A percentile compares a stretch with the other conserved stretches of the same genome.
Evolutionary conservation across 2,797 vertebrate species (phyloP).

Genomic region (Eospalax fontanierii): DNA sequence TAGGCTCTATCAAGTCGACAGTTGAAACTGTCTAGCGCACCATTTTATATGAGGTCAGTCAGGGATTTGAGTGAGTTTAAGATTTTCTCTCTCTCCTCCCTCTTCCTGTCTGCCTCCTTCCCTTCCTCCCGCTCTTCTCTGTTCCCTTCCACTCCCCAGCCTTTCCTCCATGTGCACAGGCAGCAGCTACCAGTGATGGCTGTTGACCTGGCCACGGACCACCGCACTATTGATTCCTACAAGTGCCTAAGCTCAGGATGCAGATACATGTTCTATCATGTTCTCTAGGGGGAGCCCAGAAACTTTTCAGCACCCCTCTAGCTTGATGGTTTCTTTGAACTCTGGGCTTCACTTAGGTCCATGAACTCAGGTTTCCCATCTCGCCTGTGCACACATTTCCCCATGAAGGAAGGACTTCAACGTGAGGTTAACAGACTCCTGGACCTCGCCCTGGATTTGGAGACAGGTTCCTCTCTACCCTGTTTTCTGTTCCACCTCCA

Average conservation of each 20-base stretch:
- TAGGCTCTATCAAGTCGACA: neutral
- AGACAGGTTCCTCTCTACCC: neutral
- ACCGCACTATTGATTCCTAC: neutral
- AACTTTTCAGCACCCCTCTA: neutral
- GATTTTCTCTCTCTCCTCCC: too few relatives aligned
- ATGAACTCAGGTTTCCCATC: neutral
- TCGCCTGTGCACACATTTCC: fast-evolving
- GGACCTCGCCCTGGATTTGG: too few relatives aligned
- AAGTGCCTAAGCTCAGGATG: neutral
- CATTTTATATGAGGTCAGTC: neutral
- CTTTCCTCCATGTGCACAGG: neutral
- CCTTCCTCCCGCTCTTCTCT: too few relatives aligned
- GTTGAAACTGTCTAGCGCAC: neutral
- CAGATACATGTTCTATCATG: neutral
- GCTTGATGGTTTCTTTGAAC: neutral
- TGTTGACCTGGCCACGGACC: neutral
- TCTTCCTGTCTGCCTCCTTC: neutral
- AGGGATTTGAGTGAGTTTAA: neutral
- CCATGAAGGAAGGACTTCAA: neutral
- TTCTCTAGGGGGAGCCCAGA: neutral
- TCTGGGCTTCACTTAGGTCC: neutral
- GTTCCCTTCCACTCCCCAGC: neutral
- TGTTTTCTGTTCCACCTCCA: neutral
- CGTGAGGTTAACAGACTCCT: neutral
- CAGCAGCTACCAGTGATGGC: too few relatives aligned